Evolutionary conservation across 2,797 vertebrate genomes (phyloP), one percentile per base, ranked within the genome.

Genomic region (Odontamblyopus lacepedii): DNA sequence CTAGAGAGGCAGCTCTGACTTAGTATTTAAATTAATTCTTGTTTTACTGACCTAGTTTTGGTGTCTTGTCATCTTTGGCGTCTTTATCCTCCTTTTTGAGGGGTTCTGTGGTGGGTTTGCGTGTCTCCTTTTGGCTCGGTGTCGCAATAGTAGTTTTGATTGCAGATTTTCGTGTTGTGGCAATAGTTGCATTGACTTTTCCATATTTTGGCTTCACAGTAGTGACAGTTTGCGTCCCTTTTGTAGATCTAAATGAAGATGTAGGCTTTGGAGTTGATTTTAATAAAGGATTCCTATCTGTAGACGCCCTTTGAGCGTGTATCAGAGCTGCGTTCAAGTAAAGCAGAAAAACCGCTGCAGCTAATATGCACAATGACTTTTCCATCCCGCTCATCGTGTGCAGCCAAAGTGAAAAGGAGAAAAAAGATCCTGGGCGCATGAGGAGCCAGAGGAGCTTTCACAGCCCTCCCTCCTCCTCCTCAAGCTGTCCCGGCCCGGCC

Each of bases 301-400:
- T 68, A 0, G 35, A 71, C 57, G 76, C 76, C 51, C 80, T 5
- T 2, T 68, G 59, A 76, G 68, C 1, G 9, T 66, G 30, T 50
- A 53, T 59, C 30, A 48, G 63, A 8, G 69, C 77, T 6, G 64
- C 8, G 3, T 67, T 60, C 30, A 72, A 60, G 27, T 55, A 69
- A 68, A 61, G 73, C 62, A 91, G 75, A 5, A 84, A 63, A 75
- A 89, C 12, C 64, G 77, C 63, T 1, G 74, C 80, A 67, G 86
- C 81, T 80, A 85, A 27, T 48, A 77, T 0, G 70, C 65, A 73
- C 80, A 87, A 69, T 30, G 77, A 76, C 75, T 79, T 86, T 76
- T 82, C 87, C 92, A 93, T 93, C 59, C 72, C 78, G 51, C 41
- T 82, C 74, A 78, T 71, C 79, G 81, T 80, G 67, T 78, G 74